Percentiles rank a stretch among this genome's conserved stretches.
phyloP scores from a whole-genome alignment of 2,888 invertebrate species.

The Busseola fusca region DNA sequence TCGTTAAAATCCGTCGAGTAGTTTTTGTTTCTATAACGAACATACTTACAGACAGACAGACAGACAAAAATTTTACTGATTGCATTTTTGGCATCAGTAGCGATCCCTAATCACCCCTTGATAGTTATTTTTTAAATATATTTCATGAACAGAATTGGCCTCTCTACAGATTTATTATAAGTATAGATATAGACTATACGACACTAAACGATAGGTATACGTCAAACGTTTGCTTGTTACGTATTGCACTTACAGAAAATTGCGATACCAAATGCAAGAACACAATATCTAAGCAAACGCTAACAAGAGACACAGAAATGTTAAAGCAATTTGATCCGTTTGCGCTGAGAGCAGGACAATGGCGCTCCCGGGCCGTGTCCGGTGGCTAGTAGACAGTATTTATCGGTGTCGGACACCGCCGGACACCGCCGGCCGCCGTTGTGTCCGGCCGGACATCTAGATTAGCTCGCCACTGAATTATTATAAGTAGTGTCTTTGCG shows the following conservation, averaged over 20 bases:
- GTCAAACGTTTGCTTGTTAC: not conserved
- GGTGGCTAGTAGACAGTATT: conserved; percentile 30
- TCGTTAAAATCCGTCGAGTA: too few relatives aligned
- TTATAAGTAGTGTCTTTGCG: conserved; percentile 51
- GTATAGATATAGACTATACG: too few relatives aligned
- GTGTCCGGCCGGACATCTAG: conserved; percentile 38
- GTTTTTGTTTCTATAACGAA: too few relatives aligned
- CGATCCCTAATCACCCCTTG: too few relatives aligned
- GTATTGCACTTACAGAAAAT: conserved; percentile 20
- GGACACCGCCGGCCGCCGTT: conserved; percentile 27
- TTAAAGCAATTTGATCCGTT: conserved; percentile 41
- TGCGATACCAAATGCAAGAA: conserved; percentile 16
- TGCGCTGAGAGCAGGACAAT: conserved; percentile 30
- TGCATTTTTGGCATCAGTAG: too few relatives aligned
- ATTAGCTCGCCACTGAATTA: conserved; percentile 54
- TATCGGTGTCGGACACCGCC: conserved; percentile 29
- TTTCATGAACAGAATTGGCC: too few relatives aligned
- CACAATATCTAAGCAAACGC: conserved; percentile 22
- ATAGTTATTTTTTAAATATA: too few relatives aligned
- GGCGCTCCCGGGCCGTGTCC: conserved; percentile 28
- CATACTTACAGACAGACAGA: too few relatives aligned
- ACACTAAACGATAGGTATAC: not conserved
- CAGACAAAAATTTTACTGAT: too few relatives aligned
- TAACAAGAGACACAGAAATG: conserved; percentile 20
- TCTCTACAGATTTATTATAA: too few relatives aligned